phyloP scores from a whole-genome alignment of 2,888 invertebrate genomes.

The Cryptophagus acutangulus region DNA sequence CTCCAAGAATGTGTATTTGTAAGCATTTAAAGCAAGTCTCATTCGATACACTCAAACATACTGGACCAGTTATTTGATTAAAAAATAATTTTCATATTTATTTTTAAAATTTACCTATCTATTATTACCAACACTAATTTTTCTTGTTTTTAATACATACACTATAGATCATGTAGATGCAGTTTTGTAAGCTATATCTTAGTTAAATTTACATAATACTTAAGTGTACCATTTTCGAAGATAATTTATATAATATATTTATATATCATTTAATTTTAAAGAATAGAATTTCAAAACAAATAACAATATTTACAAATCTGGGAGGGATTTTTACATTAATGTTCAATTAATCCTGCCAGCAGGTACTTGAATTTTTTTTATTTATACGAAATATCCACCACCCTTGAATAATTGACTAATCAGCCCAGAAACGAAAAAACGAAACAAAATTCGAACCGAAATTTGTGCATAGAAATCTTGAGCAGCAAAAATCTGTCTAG shows the following conservation, averaged over 20 bases:
- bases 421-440: constrained; percentile 23
- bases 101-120: no score
- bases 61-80: no score
- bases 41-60: no score
- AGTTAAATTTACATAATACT: constrained; percentile 40
- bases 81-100: no score
- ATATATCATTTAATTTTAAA: constrained; percentile 31
- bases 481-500: constrained; percentile 40
- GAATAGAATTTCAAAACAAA: constrained; percentile 44
- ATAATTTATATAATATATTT: constrained; percentile 22
- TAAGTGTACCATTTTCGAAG: constrained; percentile 28
- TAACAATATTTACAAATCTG: constrained; percentile 45
- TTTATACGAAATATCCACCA: constrained; percentile 19
- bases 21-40: no score
- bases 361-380: constrained; percentile 36
- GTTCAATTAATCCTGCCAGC: constrained; percentile 35
- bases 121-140: no score
- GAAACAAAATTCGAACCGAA: constrained; percentile 14
- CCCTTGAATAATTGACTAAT: constrained; percentile 37
- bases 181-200: no score
- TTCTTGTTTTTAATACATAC: no score
- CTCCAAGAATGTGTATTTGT: no score
- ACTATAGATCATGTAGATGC: no score
- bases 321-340: constrained; percentile 38
- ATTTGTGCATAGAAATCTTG: constrained; percentile 38